Base-by-base conservation (phyloP, 2,888 invertebrate species). In the Unio pictorum region DNA sequence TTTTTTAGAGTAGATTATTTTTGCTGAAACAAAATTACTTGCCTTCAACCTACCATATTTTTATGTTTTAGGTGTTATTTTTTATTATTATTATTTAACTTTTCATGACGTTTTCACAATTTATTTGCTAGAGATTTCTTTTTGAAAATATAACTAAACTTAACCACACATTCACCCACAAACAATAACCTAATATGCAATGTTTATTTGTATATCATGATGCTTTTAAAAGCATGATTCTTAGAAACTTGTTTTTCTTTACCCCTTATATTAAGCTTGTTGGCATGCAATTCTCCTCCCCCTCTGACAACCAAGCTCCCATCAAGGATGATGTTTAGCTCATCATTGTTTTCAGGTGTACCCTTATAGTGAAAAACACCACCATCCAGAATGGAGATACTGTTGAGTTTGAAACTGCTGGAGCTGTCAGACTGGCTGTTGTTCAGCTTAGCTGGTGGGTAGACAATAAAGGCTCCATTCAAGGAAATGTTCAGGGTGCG, bases 401-500 rank as follows among this genome's bases (percentile, higher is more conserved):
- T 83, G 64, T 83, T 77, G 34, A 72, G 54, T 26, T 81, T 74
- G 55, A 73, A 71, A 8, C 55, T 66, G 0, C 72, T 71, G 15
- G 68, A 66, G 45, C 54, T 57, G 45, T 45, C 45, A 15, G 45
- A 45, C 11, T 45, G 45, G 18, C 59, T 54, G 60, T 67, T 64
- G 59, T 74, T 75, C 7, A 76, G 71, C 30, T 73, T 70, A 17
- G 77, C 74, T 3, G 78, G 76, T 3, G 84, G 84, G 72, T 84
- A 77, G 20, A 81, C 72, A 11, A 68, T 72, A 65, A 85, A 80
- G 57, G 71, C 64, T 20, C 84, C 84, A 64, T 75, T 79, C 26
- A 82, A 75, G 30, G 84, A 82, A 56, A 85, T 81, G 73, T 81
- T 79, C 62, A 84, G 79, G 2, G 81, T 81, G 64, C 81, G 72